Evolutionary conservation across 2,888 invertebrate genomes (phyloP).

Genomic region (Nematopogon swammerdamellus): DNA sequence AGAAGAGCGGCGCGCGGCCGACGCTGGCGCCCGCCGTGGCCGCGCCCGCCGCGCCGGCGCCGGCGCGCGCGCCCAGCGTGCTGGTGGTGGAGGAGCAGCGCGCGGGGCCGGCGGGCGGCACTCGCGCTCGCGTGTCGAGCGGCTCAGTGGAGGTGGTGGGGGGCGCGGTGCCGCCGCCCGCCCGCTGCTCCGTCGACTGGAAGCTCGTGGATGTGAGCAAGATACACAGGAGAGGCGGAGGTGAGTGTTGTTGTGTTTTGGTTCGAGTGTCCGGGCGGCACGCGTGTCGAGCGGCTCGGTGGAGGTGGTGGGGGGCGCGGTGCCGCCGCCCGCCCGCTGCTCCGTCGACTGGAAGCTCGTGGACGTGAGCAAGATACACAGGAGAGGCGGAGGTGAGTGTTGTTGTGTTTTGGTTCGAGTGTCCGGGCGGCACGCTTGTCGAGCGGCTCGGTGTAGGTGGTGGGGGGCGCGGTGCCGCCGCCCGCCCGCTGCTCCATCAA

Average conservation of each 20-base stretch:
- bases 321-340: slow-evolving; percentile 40
- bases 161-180: slow-evolving; percentile 38
- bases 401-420: no score
- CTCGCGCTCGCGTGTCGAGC: no score
- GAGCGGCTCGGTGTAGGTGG: slow-evolving; percentile 44
- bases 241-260: no score
- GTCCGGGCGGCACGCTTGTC: no score
- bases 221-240: slow-evolving; percentile 52
- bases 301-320: slow-evolving; percentile 41
- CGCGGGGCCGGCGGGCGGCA: slow-evolving; percentile 39
- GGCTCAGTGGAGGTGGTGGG: slow-evolving; percentile 47
- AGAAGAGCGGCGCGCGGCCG: slow-evolving; percentile 13
- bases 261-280: no score
- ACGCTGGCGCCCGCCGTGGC: slow-evolving; percentile 18
- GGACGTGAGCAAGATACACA: slow-evolving; percentile 56
- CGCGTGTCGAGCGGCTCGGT: slow-evolving; percentile 42
- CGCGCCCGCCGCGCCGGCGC: slow-evolving; percentile 26
- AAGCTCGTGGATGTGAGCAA: slow-evolving; percentile 52
- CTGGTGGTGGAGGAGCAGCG: slow-evolving; percentile 43
- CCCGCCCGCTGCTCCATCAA: slow-evolving; percentile 46
- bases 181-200: slow-evolving; percentile 46
- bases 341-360: slow-evolving; percentile 49
- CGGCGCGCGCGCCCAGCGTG: slow-evolving; percentile 31
- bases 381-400: no score
- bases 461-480: slow-evolving; percentile 39